Evolutionary conservation across 2,888 invertebrate species (phyloP), one percentile per base, ranked within the genome.

Genomic region (Zelleria hepariella): DNA sequence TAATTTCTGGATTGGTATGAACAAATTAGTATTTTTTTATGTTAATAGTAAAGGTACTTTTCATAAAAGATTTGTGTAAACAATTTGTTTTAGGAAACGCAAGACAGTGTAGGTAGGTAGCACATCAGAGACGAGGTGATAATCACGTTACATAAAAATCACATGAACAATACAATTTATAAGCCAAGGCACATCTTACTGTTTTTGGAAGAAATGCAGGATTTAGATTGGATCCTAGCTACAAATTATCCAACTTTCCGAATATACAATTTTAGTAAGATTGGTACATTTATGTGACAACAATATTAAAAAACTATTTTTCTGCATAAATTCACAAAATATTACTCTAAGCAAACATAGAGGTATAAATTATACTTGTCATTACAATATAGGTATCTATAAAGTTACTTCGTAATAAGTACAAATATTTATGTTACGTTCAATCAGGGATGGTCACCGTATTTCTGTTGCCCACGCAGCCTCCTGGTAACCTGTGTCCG

Each of bases 241-340:
- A 88, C 80, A 82, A 83, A 85, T 86, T 84, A 86, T 85, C 77
- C 86, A 87, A 88, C 87, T 88, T 88, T 87, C 87, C 87, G 87
- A 87, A 83, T 85, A 84, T 82, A 85, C 85, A 85, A 78, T 82
- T 80, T 82, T 84, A 80, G 80, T 85, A 85, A 85, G 86, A 86
- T 86, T 88, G 87, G 87, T 87, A 88, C 86, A 86, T 86, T 84
- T 78, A 85, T 80, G 82, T 87, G 87, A 88, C 85, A 88, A 86
- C 86, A 88, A 86, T 86, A 85, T 88, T 87, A 88, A 86, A 88
- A 88, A 88, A 87, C 86, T 86, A 86, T 86, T 72, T 80, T 85
- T 86, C 84, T 86, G 87, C 86, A 82, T 86, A 86, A 86, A 85
- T 83, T 85, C 86, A 82, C 78, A 84, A 85, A 87, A 85, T 86